phyloP scores from a whole-genome alignment of 1,140 invertebrate genomes.

The Venustaconcha ellipsiformis region DNA sequence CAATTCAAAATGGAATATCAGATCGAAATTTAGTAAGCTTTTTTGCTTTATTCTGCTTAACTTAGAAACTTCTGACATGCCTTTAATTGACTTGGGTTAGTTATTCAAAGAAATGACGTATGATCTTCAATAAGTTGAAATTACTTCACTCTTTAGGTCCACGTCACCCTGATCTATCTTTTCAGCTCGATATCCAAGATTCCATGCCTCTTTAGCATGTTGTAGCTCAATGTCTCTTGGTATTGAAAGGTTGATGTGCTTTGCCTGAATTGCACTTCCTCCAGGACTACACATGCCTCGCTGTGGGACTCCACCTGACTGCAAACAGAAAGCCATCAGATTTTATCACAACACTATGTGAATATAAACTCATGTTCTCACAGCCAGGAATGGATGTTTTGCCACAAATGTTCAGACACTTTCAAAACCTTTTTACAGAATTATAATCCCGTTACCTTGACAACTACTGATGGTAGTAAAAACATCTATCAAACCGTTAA shows the following conservation, averaged over 20 bases:
- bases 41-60: too few species aligned
- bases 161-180: slow-evolving; percentile 62
- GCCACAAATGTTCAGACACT: neutral
- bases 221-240: slow-evolving; percentile 81
- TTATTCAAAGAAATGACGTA: too few species aligned
- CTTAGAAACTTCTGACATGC: too few species aligned
- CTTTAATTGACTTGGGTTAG: too few species aligned
- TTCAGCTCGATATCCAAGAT: slow-evolving; percentile 73
- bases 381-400: neutral
- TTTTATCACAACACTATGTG: neutral
- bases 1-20: too few species aligned
- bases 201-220: slow-evolving; percentile 91
- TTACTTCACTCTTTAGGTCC: slow-evolving; percentile 76
- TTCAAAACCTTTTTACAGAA: too few species aligned
- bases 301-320: slow-evolving; percentile 30
- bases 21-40: too few species aligned
- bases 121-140: too few species aligned
- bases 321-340: neutral
- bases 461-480: too few species aligned
- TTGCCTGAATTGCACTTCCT: slow-evolving; percentile 64
- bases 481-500: too few species aligned
- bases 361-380: neutral
- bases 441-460: too few species aligned
- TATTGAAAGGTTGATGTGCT: slow-evolving; percentile 77
- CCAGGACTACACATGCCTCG: slow-evolving; percentile 54